Base-by-base conservation (phyloP, 64 coral and sea anemone species). In the Anthopleura sola region DNA sequence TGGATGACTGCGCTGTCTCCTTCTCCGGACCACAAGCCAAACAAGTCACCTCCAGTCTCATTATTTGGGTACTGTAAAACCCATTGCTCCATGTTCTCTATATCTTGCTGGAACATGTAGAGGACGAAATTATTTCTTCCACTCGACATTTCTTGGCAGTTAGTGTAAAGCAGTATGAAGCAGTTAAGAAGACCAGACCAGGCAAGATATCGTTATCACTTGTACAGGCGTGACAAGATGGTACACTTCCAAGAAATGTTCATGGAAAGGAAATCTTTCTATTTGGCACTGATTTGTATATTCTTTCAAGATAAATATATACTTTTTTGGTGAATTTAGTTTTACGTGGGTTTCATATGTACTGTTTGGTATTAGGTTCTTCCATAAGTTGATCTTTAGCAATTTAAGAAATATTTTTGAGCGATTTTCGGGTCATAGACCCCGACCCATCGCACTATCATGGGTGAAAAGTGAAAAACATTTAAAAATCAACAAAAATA, bases 41-140 rank as follows among this genome's bases (percentile, higher is more conserved):
- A 90, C 32, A 90, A 37, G 75, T 90, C 88, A 21, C 88, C 88
- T 36, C 88, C 88, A 40, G 88, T 90, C 40, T 90, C 88, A 5
- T 55, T 84, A 28, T 84, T 34, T 7, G 71, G 68, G 47, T 90
- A 78, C 36, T 40, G 51, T 3, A 90, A 37, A 17, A 90, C 88
- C 68, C 82, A 78, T 26, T 68, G 55, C 23, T 55, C 23, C 18
- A 90, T 68, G 29, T 78, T 49, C 21, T 78, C 58, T 24, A 40
- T 37, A 62, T 90, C 88, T 84, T 84, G n/a, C 44, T 90, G 47
- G 23, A 84, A 90, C 49, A 90, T 84, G 76, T 46, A 79, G 28
- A 71, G 31, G 11, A 71, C 11, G 13, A 71, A 71, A 71, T 17
- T 7, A 34, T 71, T 17, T 1, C 0, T 13, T 34, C 66, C 34